These are phyloP conservation scores for Ophonus ardosiacus DNA, from an alignment of 2,888 invertebrate species.

Conservation along the genomic window DNA sequence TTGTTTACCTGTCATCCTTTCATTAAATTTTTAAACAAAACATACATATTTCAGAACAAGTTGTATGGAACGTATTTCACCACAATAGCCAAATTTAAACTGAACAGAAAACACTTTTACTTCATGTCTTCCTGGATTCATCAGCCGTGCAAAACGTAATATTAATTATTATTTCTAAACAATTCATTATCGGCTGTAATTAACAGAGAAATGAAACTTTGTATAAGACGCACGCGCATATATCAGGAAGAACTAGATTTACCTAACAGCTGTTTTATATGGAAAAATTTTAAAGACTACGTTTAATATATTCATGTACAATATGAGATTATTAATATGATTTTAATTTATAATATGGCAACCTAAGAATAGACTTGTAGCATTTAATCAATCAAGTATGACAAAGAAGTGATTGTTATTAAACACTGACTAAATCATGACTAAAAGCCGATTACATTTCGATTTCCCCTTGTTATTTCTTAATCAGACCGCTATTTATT, in stretches of 20 bases:
- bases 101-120: conserved; percentile 49
- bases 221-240: conserved; percentile 19
- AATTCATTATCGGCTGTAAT: conserved; percentile 46
- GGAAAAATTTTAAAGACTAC: neutral
- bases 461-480: too few relatives aligned
- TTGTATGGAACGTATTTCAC: conserved; percentile 36
- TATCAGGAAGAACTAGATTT: conserved; percentile 20
- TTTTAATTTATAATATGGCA: too few relatives aligned
- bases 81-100: conserved; percentile 45
- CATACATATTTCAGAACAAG: conserved; percentile 27
- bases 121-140: conserved; percentile 27
- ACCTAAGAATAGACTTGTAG: too few relatives aligned
- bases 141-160: conserved; percentile 49
- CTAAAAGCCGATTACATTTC: too few relatives aligned
- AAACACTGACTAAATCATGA: too few relatives aligned
- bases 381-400: too few relatives aligned
- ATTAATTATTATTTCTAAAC: conserved; percentile 52
- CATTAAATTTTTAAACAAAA: conserved; percentile 37
- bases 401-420: too few relatives aligned
- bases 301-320: too few relatives aligned
- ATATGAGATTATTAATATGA: too few relatives aligned
- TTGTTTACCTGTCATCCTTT: conserved; percentile 14
- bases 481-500: too few relatives aligned
- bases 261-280: neutral
- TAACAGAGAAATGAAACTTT: conserved; percentile 49